These are phyloP conservation scores for Cygnus olor DNA, from an alignment of 2,797 vertebrate genomes.

Conservation along the genomic window DNA sequence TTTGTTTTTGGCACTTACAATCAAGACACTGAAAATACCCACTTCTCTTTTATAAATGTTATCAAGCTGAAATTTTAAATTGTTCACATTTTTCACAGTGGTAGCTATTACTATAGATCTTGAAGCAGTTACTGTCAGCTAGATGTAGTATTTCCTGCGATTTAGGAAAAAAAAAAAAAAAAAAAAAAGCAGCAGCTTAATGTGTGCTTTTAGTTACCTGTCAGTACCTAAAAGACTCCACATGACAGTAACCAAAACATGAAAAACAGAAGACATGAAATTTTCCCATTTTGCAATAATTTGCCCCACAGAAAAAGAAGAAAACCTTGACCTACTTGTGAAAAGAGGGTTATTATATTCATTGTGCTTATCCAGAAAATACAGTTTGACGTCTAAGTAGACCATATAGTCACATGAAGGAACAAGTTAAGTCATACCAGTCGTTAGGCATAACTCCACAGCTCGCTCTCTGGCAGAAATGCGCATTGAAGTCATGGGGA, in stretches of 20 bases:
- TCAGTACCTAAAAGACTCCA: neutral
- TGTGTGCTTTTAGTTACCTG: conserved; percentile 35
- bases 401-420: conserved; percentile 28
- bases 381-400: conserved; percentile 51
- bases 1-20: neutral
- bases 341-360: conserved; percentile 44
- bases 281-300: conserved; percentile 27
- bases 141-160: neutral
- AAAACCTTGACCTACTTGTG: conserved; percentile 64
- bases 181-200: neutral
- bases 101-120: neutral
- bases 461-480: conserved; percentile 26
- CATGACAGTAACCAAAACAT: conserved; percentile 2
- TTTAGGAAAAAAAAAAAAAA: neutral
- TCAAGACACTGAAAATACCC: neutral
- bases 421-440: conserved; percentile 68
- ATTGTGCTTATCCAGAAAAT: conserved; percentile 46
- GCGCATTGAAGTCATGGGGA: neutral
- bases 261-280: neutral
- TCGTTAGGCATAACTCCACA: conserved; percentile 52
- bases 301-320: neutral
- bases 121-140: neutral
- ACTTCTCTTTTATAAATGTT: neutral
- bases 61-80: neutral
- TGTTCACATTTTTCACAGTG: neutral